phyloP scores from a whole-genome alignment of 53 echinoderm and acorn worm species.

The Stichopus horrens region DNA sequence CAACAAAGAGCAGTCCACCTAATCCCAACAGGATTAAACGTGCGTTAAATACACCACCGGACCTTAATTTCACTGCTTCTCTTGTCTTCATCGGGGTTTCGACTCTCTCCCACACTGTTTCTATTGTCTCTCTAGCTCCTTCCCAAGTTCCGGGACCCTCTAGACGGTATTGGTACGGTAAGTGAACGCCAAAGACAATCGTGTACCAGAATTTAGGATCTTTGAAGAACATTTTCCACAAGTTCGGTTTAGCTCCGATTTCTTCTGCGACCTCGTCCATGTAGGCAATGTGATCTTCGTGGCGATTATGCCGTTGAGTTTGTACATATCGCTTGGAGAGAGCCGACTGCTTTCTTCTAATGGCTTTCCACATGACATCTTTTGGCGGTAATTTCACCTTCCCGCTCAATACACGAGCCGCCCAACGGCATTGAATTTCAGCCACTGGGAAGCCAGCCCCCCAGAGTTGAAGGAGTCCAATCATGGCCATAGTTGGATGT shows the following conservation, averaged over 20 bases:
- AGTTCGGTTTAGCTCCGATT: slow-evolving; percentile 67
- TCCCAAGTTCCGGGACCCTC: slow-evolving; percentile 76
- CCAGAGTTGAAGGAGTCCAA: slow-evolving; percentile 55
- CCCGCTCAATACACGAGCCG: slow-evolving; percentile 71
- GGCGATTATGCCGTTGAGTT: slow-evolving; percentile 68
- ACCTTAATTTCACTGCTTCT: background rate
- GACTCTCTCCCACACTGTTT: slow-evolving; percentile 65
- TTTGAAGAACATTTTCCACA: slow-evolving; percentile 50
- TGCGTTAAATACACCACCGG: background rate
- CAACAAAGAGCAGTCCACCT: too few relatives aligned
- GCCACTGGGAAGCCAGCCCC: slow-evolving; percentile 50
- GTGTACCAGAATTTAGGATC: slow-evolving; percentile 59
- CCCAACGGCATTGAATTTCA: slow-evolving; percentile 87
- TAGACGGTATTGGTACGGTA: slow-evolving; percentile 73
- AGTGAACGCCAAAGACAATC: slow-evolving; percentile 59
- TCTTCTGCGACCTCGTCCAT: slow-evolving; percentile 64
- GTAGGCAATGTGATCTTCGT: slow-evolving; percentile 66
- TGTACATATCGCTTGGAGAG: slow-evolving; percentile 58
- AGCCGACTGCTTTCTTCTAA: slow-evolving; percentile 46
- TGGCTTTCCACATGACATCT: slow-evolving; percentile 50
- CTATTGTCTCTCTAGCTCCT: slow-evolving; percentile 71
- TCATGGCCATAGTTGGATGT: slow-evolving; percentile 60
- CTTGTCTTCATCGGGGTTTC: slow-evolving; percentile 54
- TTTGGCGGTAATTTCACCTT: slow-evolving; percentile 55
- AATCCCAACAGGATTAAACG: too few relatives aligned